Base-by-base conservation (phyloP, 2,888 invertebrate species). In the Drosophila mimica region DNA sequence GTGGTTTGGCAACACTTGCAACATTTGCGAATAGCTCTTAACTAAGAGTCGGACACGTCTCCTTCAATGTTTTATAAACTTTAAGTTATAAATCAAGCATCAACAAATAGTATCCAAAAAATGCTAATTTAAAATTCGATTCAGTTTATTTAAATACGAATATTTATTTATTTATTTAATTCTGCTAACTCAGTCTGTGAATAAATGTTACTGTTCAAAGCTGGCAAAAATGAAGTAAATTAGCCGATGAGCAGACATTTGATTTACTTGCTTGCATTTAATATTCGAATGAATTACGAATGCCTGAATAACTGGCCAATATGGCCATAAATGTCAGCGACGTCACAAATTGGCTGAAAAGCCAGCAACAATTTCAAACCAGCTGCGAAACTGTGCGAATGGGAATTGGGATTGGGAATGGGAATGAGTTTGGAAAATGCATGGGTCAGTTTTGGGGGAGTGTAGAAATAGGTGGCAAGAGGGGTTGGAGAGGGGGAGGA, bases 321-420 rank as follows among this genome's bases (percentile, higher is more conserved):
- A 80, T 74, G 84, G 79, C 76, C 88, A 90, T 82, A 87, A 89
- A 86, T 83, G 86, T 83, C 88, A 75, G 80, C 81, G 75, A 76
- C 85, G 65, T 83, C 86, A 76, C 80, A 83, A 83, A 88, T 88
- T 89, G 82, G 82, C 85, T 83, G 69, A 82, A 84, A 87, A 78
- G 70, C 76, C 75, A 83, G 73, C 83, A 82, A 84, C 85, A 83
- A 80, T 80, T 74, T 69, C 46, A 20, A 74, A 62, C 67, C n/a
- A 30, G 51, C 30, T 67, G 53, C 72, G 31, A 33, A 28, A 25
- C 46, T 15, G 20, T 43, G 38, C 60, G 17, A 25, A 68, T 67
- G 53, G 69, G 17, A 36, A 28, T 48, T 48, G 25, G 52, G 58
- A 6, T 4, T 33, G 33, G n/a, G n/a, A n/a, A n/a, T n/a, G 38